These are phyloP conservation scores for Cairina moschata DNA, from an alignment of 2,113 vertebrate species.

Conservation along the genomic window DNA sequence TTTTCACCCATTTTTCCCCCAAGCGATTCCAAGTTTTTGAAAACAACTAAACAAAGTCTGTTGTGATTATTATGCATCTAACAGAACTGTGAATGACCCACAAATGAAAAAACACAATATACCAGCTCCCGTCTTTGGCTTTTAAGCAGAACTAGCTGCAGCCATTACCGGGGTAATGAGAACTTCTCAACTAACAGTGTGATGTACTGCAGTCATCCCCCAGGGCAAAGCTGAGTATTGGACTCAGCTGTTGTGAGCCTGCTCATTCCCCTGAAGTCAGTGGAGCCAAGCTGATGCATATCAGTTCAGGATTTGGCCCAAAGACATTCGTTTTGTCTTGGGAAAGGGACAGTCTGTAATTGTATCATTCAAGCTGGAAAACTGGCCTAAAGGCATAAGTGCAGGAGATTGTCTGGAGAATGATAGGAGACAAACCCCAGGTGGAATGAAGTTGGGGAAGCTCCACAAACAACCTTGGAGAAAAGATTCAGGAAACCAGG, in stretches of 20 bases:
- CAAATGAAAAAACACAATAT: constrained; percentile 33
- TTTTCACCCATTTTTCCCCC: constrained; percentile 20
- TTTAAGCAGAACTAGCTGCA: neutral
- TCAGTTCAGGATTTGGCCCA: constrained; percentile 5
- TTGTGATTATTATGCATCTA: constrained; percentile 33
- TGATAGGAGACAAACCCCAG: neutral
- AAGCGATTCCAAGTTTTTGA: constrained; percentile 47
- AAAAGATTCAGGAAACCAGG: neutral
- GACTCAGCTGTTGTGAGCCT: neutral
- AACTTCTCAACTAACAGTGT: neutral
- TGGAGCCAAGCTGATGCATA: neutral
- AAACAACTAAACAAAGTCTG: constrained; percentile 46
- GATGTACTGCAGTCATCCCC: neutral
- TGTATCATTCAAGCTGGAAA: neutral
- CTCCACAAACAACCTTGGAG: neutral
- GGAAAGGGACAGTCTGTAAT: neutral
- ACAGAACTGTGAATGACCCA: constrained; percentile 57
- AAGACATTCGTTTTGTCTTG: constrained; percentile 24
- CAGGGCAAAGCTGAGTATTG: neutral
- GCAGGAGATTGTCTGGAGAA: neutral
- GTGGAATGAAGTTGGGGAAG: neutral
- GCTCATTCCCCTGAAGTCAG: neutral
- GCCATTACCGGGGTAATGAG: neutral
- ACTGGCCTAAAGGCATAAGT: neutral
- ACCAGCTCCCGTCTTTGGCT: constrained; percentile 31